Percentiles rank a stretch among this genome's conserved stretches.
Evolutionary conservation across 2,888 invertebrate species (phyloP).

Genomic region (Cryptus armator): DNA sequence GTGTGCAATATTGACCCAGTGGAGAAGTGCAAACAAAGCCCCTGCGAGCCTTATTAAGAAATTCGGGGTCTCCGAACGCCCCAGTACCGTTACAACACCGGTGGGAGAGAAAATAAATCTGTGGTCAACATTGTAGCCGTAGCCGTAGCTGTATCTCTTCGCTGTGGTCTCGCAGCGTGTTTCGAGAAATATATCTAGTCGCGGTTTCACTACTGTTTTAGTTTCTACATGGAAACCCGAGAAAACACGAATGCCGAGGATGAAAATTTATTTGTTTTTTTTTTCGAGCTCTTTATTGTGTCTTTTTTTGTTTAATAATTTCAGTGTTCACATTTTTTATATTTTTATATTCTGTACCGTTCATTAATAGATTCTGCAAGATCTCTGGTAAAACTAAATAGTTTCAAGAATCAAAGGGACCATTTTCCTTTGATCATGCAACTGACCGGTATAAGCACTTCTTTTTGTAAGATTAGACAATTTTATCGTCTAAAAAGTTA

Average conservation of each 20-base stretch:
- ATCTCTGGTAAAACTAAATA: too few relatives aligned
- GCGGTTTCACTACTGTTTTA: slow-evolving; percentile 55
- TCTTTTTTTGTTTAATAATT: not conserved
- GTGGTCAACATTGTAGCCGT: slow-evolving; percentile 56
- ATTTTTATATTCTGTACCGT: too few relatives aligned
- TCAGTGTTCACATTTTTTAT: too few relatives aligned
- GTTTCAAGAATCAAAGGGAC: too few relatives aligned
- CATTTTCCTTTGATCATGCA: too few relatives aligned
- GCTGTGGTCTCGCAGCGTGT: slow-evolving; percentile 28
- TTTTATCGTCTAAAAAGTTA: too few relatives aligned
- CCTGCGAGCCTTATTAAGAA: slow-evolving; percentile 73
- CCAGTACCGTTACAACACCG: slow-evolving; percentile 49
- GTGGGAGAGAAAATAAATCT: slow-evolving; percentile 71
- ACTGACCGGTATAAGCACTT: too few relatives aligned
- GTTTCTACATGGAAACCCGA: slow-evolving; percentile 38
- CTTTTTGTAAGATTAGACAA: too few relatives aligned
- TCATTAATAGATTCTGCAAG: too few relatives aligned
- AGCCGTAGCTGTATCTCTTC: slow-evolving; percentile 39
- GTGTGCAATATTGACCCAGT: slow-evolving; percentile 69
- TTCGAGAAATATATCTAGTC: slow-evolving; percentile 61
- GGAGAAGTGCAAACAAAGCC: slow-evolving; percentile 72
- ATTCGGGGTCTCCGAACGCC: slow-evolving; percentile 69
- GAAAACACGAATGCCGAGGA: slow-evolving; percentile 49
- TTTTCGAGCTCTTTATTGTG: not conserved
- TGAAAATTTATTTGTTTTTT: slow-evolving; percentile 39